Evolutionary conservation across 1,140 invertebrate species (phyloP), one percentile per base, ranked within the genome.

Genomic region (Hylaeus volcanicus): DNA sequence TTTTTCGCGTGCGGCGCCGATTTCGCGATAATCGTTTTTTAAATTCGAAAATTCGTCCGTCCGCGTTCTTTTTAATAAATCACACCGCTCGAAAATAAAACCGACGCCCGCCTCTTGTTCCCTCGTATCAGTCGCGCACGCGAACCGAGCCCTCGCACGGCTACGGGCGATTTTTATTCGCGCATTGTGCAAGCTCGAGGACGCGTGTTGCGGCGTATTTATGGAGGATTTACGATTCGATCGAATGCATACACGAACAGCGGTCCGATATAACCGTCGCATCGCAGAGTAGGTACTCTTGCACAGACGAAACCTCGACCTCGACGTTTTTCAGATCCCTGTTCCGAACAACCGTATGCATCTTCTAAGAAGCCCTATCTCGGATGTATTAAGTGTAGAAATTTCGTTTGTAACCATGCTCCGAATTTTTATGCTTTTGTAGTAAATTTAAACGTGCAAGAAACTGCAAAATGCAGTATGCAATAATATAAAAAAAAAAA

Each of bases 1-100:
- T 82, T 80, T 86, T 83, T 86, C 84, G 80, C 68, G 80, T 81
- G 66, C 74, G 55, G 43, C 79, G 14, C 43, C 55, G 69, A 53
- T 45, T 45, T 65, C 65, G 53, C 69, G 43, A 69, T 77, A 75
- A 76, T 81, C 58, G 56, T 76, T 75, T 63, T 81, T 71, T 76
- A 51, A 76, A 70, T 76, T 70, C 41, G 39, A 75, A 68, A 80
- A 68, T 41, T 66, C 63, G 26, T 9, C 39, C 11, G 11, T 43
- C 45, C 45, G 37, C 60, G 53, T 53, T 48, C 39, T 53, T 74
- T 56, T 37, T 39, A 79, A 74, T 58, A 74, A 79, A 79, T 79
- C 69, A 45, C 43, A 5, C 12, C 12, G 12, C n/a, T 45, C 4
- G 37, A n/a, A 71, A 45, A 79, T 63, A 55, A 53, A 64, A 70